Evolutionary conservation across 1,140 invertebrate genomes (phyloP), one percentile per base, ranked within the genome.

Genomic region (Drosophila nebulosa): DNA sequence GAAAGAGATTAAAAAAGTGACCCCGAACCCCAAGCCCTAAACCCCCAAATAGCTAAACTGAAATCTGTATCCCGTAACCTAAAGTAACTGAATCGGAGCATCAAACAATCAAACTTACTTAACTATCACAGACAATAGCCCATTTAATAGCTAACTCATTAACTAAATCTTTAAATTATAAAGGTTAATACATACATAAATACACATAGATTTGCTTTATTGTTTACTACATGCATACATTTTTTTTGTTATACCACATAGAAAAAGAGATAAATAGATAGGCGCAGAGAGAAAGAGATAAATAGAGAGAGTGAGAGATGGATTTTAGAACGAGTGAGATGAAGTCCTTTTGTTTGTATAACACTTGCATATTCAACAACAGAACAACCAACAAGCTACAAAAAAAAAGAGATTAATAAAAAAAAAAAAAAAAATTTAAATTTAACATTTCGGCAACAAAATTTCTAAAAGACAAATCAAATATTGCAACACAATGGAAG

Each of bases 71-170:
- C 3, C 39, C 39, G 39, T 46, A 57, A 81, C 85, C 63, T 74
- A 52, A 89, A 79, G 83, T 86, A 83, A 76, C 76, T 89, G 80
- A 85, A 72, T 78, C 74, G 59, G 85, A 89, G 85, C 85, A 89
- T 78, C 69, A 81, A 89, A 89, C 86, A 89, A 89, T 89, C 86
- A 89, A 89, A 89, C 69, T 73, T 69, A 73, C 76, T 70, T 62
- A 67, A 51, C 50, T 58, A 65, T 59, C 24, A 69, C 30, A 65
- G 63, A 71, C 83, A 88, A 88, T 88, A 88, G 83, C 84, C 83
- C 84, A 79, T 73, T 69, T 71, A 76, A 62, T 35, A 51, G 57
- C 61, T 69, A 61, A 68, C 58, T 84, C 72, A 61, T 42, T 71
- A 58, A 60, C 36, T 53, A 67, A 35, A 50, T 9, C 39, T 59